A percentile compares a stretch with the other conserved stretches of the same genome.
phyloP scores from a whole-genome alignment of 2,113 vertebrate species.

The Leucoraja erinaceus region DNA sequence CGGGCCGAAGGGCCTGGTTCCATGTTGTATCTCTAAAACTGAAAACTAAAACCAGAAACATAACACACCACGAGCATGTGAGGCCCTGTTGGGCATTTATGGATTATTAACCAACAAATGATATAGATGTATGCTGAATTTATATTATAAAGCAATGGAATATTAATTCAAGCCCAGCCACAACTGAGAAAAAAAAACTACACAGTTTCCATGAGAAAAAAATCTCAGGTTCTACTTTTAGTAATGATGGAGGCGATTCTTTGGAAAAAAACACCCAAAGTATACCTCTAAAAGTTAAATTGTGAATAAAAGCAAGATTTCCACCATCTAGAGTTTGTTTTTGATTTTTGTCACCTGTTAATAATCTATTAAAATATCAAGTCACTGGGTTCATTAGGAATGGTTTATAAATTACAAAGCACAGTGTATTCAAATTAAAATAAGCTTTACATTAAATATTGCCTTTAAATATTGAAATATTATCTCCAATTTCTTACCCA shows the following conservation, averaged over 20 bases:
- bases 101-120: background rate
- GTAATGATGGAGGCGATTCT: background rate
- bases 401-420: too few species aligned
- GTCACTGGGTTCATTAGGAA: too few species aligned
- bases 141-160: background rate
- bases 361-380: too few species aligned
- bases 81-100: too few species aligned
- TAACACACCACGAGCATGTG: too few species aligned
- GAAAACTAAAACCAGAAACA: too few species aligned
- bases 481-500: slow-evolving; percentile 47
- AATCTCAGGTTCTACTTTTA: background rate
- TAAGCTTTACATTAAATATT: background rate
- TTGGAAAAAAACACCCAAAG: background rate
- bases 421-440: background rate
- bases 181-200: background rate
- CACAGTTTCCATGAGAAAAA: background rate
- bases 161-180: background rate
- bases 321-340: too few species aligned
- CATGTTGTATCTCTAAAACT: too few species aligned
- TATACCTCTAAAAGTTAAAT: background rate
- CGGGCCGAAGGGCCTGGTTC: too few species aligned
- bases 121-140: background rate
- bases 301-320: background rate
- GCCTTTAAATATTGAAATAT: background rate
- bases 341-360: too few species aligned